These are phyloP conservation scores for Platalea minor DNA, from an alignment of 2,797 vertebrate species.

Conservation along the genomic window DNA sequence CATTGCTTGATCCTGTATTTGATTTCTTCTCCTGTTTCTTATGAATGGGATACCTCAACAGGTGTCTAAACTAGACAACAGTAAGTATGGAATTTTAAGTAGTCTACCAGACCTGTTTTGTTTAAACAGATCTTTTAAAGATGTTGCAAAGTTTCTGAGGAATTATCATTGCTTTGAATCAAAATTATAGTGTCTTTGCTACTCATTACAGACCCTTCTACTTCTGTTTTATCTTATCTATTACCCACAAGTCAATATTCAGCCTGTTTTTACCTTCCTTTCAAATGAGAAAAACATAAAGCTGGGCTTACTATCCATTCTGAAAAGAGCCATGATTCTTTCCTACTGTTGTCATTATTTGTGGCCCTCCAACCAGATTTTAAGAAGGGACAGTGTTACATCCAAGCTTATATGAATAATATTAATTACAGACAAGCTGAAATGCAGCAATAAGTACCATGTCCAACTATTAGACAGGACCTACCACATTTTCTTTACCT, in stretches of 20 bases:
- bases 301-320: background rate
- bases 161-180: background rate
- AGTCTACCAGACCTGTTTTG: background rate
- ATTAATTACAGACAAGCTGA: background rate
- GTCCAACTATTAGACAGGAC: background rate
- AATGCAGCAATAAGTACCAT: background rate
- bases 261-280: background rate
- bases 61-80: background rate
- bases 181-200: background rate
- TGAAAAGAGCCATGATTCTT: background rate
- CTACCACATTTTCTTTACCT: background rate
- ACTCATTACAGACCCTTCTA: background rate
- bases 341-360: background rate
- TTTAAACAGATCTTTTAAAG: background rate
- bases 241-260: background rate
- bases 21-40: background rate
- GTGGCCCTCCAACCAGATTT: background rate
- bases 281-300: background rate
- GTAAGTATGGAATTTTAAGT: background rate
- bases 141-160: background rate
- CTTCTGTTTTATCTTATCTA: background rate
- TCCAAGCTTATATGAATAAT: background rate
- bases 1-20: background rate
- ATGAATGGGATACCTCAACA: background rate
- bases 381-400: background rate